Evolutionary conservation across 2,113 vertebrate genomes (phyloP), one percentile per base, ranked within the genome.

Genomic region (Bambusicola thoracicus): DNA sequence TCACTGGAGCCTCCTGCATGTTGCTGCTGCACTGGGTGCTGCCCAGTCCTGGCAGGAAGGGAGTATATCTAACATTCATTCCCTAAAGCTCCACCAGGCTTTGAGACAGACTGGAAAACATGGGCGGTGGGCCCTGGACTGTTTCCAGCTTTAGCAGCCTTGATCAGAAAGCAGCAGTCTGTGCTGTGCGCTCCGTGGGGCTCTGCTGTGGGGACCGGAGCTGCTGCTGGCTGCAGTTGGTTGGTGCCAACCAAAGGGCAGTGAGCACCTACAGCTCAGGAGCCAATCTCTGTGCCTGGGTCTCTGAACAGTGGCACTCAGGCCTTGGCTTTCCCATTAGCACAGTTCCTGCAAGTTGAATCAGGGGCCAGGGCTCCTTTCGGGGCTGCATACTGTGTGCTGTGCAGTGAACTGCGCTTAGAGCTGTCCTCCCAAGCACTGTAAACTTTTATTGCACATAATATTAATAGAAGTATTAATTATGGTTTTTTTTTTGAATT

Each of bases 381-480:
- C 70, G 94, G 93, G 87, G 77, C 56, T 34, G 13, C 1, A 0
- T 58, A 30, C 81, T 69, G 85, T 91, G 84, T 58, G 27, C 81
- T 69, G 85, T 91, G 84, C 89, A 95, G 51, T 0, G 0, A 75
- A 80, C 9, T 73, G 78, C 13, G 13, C 92, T 87, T 80, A 78
- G 74, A 72, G 51, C 44, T 11, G 3, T 61, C 82, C 76, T 90
- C 68, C 65, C 69, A 72, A 91, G 82, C 49, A 68, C 56, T 80
- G 32, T 90, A 80, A 87, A 70, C 17, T 95, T 92, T 91, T 95
- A 94, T 76, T 91, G 46, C 79, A 94, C 79, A 81, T 72, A 74
- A 68, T 83, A 91, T 93, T 93, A 93, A 90, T 93, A 62, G 91
- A 89, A 95, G 46, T 81, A 95, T 89, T 95, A 96, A 95, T 96